A percentile compares a stretch with the other conserved stretches of the same genome.
These are phyloP conservation scores for Selene dorsalis DNA, from an alignment of 2,797 vertebrate species.

Conservation along the genomic window DNA sequence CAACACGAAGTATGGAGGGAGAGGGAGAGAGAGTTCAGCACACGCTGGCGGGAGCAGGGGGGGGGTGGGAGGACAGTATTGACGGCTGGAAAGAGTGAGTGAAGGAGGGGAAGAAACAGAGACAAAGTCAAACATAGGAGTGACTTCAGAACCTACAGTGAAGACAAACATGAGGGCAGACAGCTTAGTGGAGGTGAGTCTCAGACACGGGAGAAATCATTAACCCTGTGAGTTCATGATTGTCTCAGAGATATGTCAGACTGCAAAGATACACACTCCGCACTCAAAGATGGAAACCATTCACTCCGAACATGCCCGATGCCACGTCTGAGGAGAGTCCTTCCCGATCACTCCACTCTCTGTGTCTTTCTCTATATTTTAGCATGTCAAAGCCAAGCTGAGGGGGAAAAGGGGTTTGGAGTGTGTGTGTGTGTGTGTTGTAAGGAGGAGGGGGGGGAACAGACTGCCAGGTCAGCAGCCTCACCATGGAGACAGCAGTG, in stretches of 20 bases:
- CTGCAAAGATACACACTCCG: slow-evolving; percentile 31
- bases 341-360: slow-evolving; percentile 47
- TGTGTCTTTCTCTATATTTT: slow-evolving; percentile 57
- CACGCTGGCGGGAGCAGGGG: slow-evolving; percentile 69
- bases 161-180: slow-evolving; percentile 73
- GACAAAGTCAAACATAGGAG: slow-evolving; percentile 73
- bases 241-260: slow-evolving; percentile 47
- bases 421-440: background rate
- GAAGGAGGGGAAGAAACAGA: slow-evolving; percentile 66
- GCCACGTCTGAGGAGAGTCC: slow-evolving; percentile 54
- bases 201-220: slow-evolving; percentile 70
- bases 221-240: slow-evolving; percentile 72
- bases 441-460: slow-evolving; percentile 18
- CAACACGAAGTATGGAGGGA: slow-evolving; percentile 53
- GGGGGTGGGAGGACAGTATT: slow-evolving; percentile 70
- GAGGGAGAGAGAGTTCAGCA: slow-evolving; percentile 61
- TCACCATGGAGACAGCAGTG: slow-evolving; percentile 81
- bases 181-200: slow-evolving; percentile 60
- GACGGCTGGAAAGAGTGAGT: slow-evolving; percentile 76
- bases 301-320: slow-evolving; percentile 32
- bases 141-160: slow-evolving; percentile 71
- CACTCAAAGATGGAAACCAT: slow-evolving; percentile 14
- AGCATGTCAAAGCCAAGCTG: slow-evolving; percentile 69
- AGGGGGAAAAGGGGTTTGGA: slow-evolving; percentile 32
- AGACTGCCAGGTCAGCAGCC: slow-evolving; percentile 80